Base-by-base conservation (phyloP, 2,888 invertebrate species). In the Belgica antarctica region DNA sequence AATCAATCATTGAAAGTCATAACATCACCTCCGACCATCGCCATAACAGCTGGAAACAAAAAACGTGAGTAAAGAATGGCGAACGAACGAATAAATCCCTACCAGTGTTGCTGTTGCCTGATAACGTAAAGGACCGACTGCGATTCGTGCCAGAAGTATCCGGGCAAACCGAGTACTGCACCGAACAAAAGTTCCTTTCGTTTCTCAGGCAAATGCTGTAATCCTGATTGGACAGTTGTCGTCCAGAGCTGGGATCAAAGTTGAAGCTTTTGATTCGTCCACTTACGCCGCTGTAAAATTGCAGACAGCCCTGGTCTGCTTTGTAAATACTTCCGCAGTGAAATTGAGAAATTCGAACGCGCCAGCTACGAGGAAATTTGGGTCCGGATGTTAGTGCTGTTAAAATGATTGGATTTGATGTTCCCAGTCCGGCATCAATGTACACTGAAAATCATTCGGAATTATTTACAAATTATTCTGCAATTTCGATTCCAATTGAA, bases 201-300 rank as follows among this genome's bases (percentile, higher is more conserved):
- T 88, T 89, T 28, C 94, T 81, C 46, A 94, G 84, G 77, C 94
- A 94, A 72, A 92, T 87, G 73, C 91, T 89, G 77, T 94, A 94
- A 78, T 94, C 93, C 77, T 94, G 92, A 78, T 92, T 93, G 70
- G 92, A 92, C 17, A 94, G 83, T 75, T 93, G 92, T 1, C 89
- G 81, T 0, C 93, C 93, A 0, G 83, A 84, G 0, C 82, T 81
- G 0, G 89, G 85, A 73, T 93, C 90, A 76, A 89, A 94, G 80
- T 94, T 94, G 79, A 90, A 94, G 2, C 92, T 92, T 46, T 85
- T 85, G 12, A 94, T 84, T 71, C 89, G 88, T 0, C 94, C 94
- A 15, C 89, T 88, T 1, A 92, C 89, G 0, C 92, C 91, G 0
- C 78, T 79, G 59, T 75, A 76, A 70, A 78, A 79, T 73, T 81